Evolutionary conservation across 1,140 invertebrate genomes (phyloP), one percentile per base, ranked within the genome.

Genomic region (Campodea augens): DNA sequence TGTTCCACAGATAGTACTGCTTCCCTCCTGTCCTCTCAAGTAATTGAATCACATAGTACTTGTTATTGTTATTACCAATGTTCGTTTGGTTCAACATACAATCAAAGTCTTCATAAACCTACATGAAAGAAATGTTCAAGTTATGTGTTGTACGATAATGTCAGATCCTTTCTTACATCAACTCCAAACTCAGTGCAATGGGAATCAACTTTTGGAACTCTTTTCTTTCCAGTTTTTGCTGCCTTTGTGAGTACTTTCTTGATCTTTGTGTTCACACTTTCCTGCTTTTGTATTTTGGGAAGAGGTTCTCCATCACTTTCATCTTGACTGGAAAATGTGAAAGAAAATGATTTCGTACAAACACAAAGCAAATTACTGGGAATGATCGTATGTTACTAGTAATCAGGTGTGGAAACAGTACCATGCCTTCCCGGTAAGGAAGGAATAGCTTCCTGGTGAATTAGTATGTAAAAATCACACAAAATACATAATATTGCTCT

Each of bases 31-130:
- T n/a, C 25, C 27, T 32, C 7, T 32, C 7, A 10, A 32, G 7
- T 32, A 32, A 7, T 32, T 32, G 27, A 15, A 32, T 32, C 7
- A 32, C 27, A 15, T 32, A 32, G 27, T 10, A 32, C 27, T 32
- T 32, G 27, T 32, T 32, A 15, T 32, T 32, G 27, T 32, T 32
- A 15, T 32, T 7, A 7, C 27, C 27, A 32, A 32, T 32, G 15
- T 32, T 32, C 7, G 27, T 32, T 15, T 32, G 27, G 27, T 32
- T 32, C 27, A 32, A 32, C 27, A 32, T 32, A 15, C 27, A 32
- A 15, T 32, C 27, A 32, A 10, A 32, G 15, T 32, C 27, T 32
- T 32, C 15, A 32, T 32, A 32, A 7, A 32, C 27, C 52, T 58
- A 10, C 15, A n/a, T n/a, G n/a, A n/a, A n/a, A n/a, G n/a, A n/a